These are phyloP conservation scores for Heliconius himera DNA, from an alignment of 1,140 invertebrate species.

Conservation along the genomic window DNA sequence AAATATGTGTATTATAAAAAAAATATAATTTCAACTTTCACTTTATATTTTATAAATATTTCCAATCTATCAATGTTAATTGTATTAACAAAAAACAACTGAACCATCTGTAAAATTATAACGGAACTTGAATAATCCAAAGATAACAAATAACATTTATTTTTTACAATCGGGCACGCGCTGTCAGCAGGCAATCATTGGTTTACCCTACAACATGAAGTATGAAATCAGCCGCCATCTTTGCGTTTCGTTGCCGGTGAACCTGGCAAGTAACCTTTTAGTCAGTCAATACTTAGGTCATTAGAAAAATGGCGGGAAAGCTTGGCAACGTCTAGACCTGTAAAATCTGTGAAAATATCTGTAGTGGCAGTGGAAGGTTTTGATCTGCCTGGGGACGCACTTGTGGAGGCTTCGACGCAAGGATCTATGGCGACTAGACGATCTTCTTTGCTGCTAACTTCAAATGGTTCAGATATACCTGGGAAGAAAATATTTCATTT, in stretches of 20 bases:
- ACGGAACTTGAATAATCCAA: no score
- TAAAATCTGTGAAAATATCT: conserved; percentile 75
- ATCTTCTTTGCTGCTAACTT: conserved; percentile 74
- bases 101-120: no score
- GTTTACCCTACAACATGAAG: neutral
- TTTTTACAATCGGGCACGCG: no score
- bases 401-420: conserved; percentile 53
- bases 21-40: no score
- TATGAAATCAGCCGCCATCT: conserved; percentile 24
- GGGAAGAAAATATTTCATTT: neutral
- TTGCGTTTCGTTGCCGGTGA: conserved; percentile 48
- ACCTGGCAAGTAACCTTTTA: conserved; percentile 76
- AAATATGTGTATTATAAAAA: no score
- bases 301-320: conserved; percentile 77
- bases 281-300: conserved; percentile 80
- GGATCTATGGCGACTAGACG: conserved; percentile 55
- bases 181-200: no score
- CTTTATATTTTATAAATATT: no score
- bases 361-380: conserved; percentile 58
- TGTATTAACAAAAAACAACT: no score
- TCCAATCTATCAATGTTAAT: no score
- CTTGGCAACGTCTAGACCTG: conserved; percentile 71
- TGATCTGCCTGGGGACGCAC: conserved; percentile 44
- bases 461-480: conserved; percentile 80
- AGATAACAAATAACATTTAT: no score